phyloP scores from a whole-genome alignment of 1,140 invertebrate species.

The Anoplophora glabripennis region DNA sequence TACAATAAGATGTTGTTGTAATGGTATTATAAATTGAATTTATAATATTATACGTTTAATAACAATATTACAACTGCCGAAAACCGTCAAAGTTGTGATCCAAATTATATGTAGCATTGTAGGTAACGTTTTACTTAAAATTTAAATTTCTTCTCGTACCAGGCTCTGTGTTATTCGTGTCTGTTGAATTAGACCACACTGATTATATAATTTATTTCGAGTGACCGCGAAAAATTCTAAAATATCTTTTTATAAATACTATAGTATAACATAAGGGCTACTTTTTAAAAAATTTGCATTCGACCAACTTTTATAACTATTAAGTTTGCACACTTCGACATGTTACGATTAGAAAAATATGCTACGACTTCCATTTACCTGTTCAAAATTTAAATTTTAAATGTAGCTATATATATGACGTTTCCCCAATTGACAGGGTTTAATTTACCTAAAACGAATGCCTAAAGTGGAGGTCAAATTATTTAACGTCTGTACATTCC shows the following conservation, averaged over 20 bases:
- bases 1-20: slow-evolving; percentile 21
- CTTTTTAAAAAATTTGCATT: background rate
- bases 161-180: background rate
- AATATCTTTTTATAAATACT: slow-evolving; percentile 1
- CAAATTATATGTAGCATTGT: slow-evolving; percentile 19
- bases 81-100: slow-evolving; percentile 39
- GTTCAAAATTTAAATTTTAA: too few species aligned
- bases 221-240: slow-evolving; percentile 3
- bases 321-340: too few species aligned
- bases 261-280: background rate
- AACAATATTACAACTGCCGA: background rate
- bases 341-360: too few species aligned
- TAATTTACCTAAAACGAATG: slow-evolving; percentile 7
- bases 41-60: background rate
- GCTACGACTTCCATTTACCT: too few species aligned
- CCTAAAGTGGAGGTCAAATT: slow-evolving; percentile 8
- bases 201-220: slow-evolving; percentile 5
- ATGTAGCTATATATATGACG: too few species aligned
- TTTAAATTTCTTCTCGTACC: slow-evolving; percentile 7
- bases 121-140: slow-evolving; percentile 1
- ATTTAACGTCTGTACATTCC: background rate
- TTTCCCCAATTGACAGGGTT: too few species aligned
- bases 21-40: slow-evolving; percentile 23
- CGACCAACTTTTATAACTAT: too few species aligned
- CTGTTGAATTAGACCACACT: background rate